Conservation (phyloP, 2,888 invertebrate genomes). For the Caenorhabditis panamensis region DNA sequence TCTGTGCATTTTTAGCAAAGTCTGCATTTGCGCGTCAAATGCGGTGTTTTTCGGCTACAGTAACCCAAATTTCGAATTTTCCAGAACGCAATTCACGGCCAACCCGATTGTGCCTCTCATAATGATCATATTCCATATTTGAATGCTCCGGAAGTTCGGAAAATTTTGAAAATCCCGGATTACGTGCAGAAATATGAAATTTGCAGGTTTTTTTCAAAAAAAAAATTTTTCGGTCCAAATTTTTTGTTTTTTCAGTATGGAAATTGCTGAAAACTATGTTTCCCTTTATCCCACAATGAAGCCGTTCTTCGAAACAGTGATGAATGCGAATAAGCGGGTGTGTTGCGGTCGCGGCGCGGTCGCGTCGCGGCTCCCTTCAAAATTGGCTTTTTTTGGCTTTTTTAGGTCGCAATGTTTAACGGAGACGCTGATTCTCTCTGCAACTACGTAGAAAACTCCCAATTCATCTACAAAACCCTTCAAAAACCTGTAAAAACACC, state of each 20-base stretch:
- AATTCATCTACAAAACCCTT: slow-evolving; percentile 82
- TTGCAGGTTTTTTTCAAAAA: slow-evolving; percentile 67
- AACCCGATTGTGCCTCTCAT: slow-evolving; percentile 73
- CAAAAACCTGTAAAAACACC: slow-evolving; percentile 68
- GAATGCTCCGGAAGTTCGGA: slow-evolving; percentile 69
- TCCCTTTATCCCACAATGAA: slow-evolving; percentile 74
- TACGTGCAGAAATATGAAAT: slow-evolving; percentile 66
- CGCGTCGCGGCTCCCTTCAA: neutral
- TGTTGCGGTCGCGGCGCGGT: neutral
- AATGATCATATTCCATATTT: slow-evolving; percentile 72
- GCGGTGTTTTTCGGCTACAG: too few relatives aligned
- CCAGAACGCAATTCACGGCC: slow-evolving; percentile 46
- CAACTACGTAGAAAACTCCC: slow-evolving; percentile 83
- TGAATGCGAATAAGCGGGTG: slow-evolving; percentile 51
- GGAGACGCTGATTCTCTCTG: slow-evolving; percentile 84
- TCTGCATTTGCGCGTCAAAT: too few relatives aligned
- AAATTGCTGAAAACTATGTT: slow-evolving; percentile 48
- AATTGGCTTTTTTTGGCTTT: neutral
- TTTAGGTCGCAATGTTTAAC: slow-evolving; percentile 82
- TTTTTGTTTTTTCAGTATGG: slow-evolving; percentile 47
- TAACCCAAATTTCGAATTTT: neutral
- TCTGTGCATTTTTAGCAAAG: too few relatives aligned
- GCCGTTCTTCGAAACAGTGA: slow-evolving; percentile 39
- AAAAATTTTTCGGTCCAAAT: neutral
- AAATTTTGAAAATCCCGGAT: slow-evolving; percentile 69